These are phyloP conservation scores for Hormaphis cornu DNA, from an alignment of 1,140 invertebrate species.

Conservation along the genomic window DNA sequence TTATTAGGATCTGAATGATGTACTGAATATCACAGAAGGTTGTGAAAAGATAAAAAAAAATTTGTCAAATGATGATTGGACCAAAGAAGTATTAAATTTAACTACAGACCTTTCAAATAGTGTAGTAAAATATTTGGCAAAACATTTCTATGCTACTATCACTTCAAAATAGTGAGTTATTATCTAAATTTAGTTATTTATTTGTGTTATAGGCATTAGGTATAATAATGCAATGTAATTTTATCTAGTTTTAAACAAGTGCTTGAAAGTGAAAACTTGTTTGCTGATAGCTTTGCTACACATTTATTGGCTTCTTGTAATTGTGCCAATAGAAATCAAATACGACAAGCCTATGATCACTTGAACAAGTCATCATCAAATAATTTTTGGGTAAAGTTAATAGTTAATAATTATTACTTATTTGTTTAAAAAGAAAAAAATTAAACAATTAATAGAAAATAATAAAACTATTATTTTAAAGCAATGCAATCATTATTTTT, in stretches of 20 bases:
- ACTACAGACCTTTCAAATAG: conserved; percentile 58
- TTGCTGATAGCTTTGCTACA: conserved; percentile 21
- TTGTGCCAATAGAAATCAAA: conserved; percentile 30
- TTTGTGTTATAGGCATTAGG: not conserved
- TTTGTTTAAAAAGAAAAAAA: not conserved
- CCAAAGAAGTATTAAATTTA: conserved; percentile 56
- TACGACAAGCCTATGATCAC: conserved; percentile 22
- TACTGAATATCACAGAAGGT: conserved; percentile 56
- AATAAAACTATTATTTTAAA: too few relatives aligned
- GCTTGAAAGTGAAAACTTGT: conserved; percentile 18
- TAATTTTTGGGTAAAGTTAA: conserved; percentile 22
- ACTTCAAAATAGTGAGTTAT: conserved; percentile 46
- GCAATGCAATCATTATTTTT: too few relatives aligned
- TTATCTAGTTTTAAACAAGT: conserved; percentile 22
- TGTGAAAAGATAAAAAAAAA: conserved; percentile 60
- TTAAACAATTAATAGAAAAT: too few relatives aligned
- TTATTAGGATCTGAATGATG: conserved; percentile 51
- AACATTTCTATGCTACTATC: conserved; percentile 56
- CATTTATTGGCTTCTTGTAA: conserved; percentile 27
- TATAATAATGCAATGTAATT: not conserved
- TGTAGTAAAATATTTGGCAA: conserved; percentile 53
- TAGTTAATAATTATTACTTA: not conserved
- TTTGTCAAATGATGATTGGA: conserved; percentile 60
- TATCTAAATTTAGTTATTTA: not conserved
- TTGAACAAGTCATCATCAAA: conserved; percentile 19